A percentile compares a stretch with the other conserved stretches of the same genome.
phyloP scores from a whole-genome alignment of 2,888 invertebrate genomes.

The Agrochola macilenta region DNA sequence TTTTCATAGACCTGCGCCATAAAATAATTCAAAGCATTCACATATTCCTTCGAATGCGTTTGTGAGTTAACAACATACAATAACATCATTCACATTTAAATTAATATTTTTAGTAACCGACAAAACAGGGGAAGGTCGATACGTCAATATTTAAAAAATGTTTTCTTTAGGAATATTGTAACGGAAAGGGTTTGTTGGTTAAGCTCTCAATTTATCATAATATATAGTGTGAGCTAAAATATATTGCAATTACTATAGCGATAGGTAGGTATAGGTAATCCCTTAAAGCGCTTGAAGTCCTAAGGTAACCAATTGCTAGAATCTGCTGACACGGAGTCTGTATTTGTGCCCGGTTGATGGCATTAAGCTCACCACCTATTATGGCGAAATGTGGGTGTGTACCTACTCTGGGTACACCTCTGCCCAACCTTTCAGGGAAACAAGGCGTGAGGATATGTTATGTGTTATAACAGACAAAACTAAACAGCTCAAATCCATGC shows the following conservation, averaged over 20 bases:
- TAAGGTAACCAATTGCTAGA: background rate
- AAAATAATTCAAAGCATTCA: background rate
- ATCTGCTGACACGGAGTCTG: no score
- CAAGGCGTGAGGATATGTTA: no score
- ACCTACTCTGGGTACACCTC: no score
- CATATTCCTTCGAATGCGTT: background rate
- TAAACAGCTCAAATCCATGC: background rate
- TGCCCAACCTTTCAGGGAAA: no score
- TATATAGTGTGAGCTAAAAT: slow-evolving; percentile 6
- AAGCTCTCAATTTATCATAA: slow-evolving; percentile 7
- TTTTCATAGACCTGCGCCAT: background rate
- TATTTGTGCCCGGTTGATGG: no score
- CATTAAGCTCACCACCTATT: no score
- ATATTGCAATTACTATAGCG: background rate
- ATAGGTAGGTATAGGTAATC: background rate
- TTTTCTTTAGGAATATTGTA: background rate
- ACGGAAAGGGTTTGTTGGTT: slow-evolving; percentile 14
- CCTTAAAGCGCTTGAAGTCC: background rate
- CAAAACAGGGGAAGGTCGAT: background rate
- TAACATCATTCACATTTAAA: background rate
- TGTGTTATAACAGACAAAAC: background rate
- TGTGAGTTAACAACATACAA: background rate
- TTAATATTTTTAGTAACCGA: background rate
- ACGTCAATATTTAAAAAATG: no score
- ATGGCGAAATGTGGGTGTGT: no score